Base-by-base conservation (phyloP, 2,888 invertebrate species). In the Nomada fucata region DNA sequence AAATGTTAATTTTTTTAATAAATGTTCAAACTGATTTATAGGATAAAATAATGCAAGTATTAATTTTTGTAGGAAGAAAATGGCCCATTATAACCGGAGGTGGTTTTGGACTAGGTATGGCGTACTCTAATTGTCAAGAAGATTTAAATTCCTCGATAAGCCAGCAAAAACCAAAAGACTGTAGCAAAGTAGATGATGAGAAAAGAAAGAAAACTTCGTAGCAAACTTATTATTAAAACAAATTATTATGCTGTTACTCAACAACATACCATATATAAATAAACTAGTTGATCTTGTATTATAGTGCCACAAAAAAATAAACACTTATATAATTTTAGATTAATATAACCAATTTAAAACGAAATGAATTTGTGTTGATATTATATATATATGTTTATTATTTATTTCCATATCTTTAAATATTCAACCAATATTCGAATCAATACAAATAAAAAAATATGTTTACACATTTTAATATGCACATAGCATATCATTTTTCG, bases 1-100 rank as follows among this genome's bases (percentile, higher is more conserved):
- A 26, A 57, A 23, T 57, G 7, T 57, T 11, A 9, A 13, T 23
- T 20, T 23, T 1, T 23, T 23, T 0, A 57, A n/a, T 26, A 1
- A 36, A 29, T 52, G 11, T 15, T 9, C 53, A 1, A 7, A 36
- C 20, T 53, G 3, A 59, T 9, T 0, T 55, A 11, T 47, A 36
- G 23, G 4, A 20, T 11, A 29, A 47, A 65, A 47, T 59, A 10
- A 68, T 20, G 11, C 18, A 26, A 26, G 5, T 5, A 47, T 67
- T 26, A 61, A 78, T 70, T 81, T 74, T 87, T 82, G 79, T 93
- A 96, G 96, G 97, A 91, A 96, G 97, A 91, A 96, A 96, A 91
- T 99, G 98, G 98, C 99, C 99, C 1, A 94, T 98, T 44, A 95
- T 97, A 91, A 95, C 97, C 79, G 98, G 98, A 53, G 95, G 97